Evolutionary conservation across 2,113 vertebrate genomes (phyloP).

Genomic region (Lepidothrix coronata): DNA sequence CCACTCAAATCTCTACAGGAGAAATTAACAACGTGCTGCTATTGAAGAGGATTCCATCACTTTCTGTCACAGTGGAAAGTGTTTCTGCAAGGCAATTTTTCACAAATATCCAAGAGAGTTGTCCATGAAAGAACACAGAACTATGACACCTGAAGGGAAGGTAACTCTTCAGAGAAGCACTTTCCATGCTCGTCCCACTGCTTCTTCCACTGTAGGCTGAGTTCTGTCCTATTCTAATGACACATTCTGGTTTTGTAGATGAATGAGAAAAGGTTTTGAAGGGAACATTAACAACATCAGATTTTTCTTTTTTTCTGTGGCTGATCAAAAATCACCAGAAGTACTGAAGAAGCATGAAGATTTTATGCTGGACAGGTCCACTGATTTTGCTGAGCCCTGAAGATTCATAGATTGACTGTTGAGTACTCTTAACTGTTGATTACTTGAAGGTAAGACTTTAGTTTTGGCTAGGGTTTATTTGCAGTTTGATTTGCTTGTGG

Average conservation of each 20-base stretch:
- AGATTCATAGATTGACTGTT: neutral
- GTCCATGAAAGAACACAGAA: neutral
- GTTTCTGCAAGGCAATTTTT: neutral
- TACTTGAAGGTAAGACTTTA: neutral
- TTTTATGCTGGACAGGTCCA: neutral
- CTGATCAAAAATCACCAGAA: neutral
- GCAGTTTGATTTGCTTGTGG: neutral
- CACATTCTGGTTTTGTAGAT: neutral
- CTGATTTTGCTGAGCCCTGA: neutral
- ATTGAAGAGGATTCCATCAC: neutral
- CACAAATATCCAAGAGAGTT: neutral
- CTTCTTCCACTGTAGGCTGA: neutral
- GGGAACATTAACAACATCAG: neutral
- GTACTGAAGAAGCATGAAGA: neutral
- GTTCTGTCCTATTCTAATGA: neutral
- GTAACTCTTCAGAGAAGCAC: neutral
- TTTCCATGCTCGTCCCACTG: neutral
- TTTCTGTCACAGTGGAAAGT: neutral
- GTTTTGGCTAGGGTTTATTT: rapidly evolving
- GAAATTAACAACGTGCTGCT: neutral
- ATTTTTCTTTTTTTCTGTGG: neutral
- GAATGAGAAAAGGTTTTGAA: neutral
- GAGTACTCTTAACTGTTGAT: neutral
- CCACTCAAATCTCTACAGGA: neutral
- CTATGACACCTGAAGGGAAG: neutral